These are phyloP conservation scores for Tenthredo livida DNA, from an alignment of 2,888 invertebrate species.

Conservation along the genomic window DNA sequence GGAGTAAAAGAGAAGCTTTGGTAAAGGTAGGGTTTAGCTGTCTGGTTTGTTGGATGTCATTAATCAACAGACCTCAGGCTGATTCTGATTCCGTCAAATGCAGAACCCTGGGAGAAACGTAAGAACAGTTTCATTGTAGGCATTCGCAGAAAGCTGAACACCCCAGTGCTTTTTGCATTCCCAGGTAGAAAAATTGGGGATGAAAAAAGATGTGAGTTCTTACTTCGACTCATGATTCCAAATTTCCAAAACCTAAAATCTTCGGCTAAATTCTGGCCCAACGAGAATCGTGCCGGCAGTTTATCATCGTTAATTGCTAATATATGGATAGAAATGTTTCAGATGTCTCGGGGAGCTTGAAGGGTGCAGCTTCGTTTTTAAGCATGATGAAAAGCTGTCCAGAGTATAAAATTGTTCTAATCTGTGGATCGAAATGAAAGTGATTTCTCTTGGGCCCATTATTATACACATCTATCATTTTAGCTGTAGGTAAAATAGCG, in stretches of 20 bases:
- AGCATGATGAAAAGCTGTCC: conserved; percentile 36
- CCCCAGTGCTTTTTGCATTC: not conserved
- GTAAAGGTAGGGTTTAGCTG: conserved; percentile 13
- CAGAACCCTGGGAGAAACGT: conserved; percentile 4
- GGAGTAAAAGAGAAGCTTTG: conserved; percentile 22
- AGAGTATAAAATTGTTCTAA: conserved; percentile 39
- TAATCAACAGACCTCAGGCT: conserved; percentile 34
- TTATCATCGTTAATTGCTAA: conserved; percentile 18
- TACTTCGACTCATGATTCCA: not conserved
- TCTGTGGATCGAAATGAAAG: conserved; percentile 24
- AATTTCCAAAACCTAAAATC: not conserved
- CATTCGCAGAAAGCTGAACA: not conserved
- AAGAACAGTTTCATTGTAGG: conserved; percentile 15
- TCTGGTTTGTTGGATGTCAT: conserved; percentile 32
- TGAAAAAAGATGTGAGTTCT: not conserved
- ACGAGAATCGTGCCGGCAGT: not conserved
- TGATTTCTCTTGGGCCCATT: conserved; percentile 41
- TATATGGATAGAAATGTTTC: not conserved
- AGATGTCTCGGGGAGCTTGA: not conserved
- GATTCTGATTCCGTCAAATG: conserved; percentile 47
- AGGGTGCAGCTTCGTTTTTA: conserved; percentile 22
- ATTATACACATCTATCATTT: conserved; percentile 41
- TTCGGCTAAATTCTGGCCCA: not conserved
- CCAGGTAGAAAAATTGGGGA: not conserved
- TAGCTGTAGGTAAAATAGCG: conserved; percentile 17